Conservation (phyloP, 2,797 vertebrate species). For the Microctenopoma steveboyesi region DNA sequence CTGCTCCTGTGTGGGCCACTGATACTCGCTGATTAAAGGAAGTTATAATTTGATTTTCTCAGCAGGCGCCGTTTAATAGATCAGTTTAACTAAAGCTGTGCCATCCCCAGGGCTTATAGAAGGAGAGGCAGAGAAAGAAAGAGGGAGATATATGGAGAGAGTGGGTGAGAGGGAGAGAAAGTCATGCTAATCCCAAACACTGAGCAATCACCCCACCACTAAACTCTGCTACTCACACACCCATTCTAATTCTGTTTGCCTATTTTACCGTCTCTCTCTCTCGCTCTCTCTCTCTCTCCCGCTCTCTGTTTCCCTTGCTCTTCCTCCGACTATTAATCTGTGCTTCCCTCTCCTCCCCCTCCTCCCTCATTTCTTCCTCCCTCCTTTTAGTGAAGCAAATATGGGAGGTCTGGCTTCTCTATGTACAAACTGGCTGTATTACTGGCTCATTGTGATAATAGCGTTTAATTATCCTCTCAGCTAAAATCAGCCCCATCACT, state of each 20-base stretch:
- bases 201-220: conserved; percentile 87
- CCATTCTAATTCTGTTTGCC: conserved; percentile 78
- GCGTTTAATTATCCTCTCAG: conserved; percentile 95
- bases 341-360: conserved; percentile 51
- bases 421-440: conserved; percentile 89
- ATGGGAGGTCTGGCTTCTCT: conserved; percentile 73
- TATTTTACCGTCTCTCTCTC: conserved; percentile 64
- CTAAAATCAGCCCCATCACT: conserved; percentile 91
- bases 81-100: conserved; percentile 86
- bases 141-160: conserved; percentile 37
- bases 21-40: conserved; percentile 86
- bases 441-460: conserved; percentile 97
- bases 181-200: conserved; percentile 87
- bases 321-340: conserved; percentile 74
- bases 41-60: conserved; percentile 87
- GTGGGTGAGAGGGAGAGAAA: conserved; percentile 48
- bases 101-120: conserved; percentile 82
- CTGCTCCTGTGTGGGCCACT: conserved; percentile 84
- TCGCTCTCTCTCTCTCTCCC: conserved; percentile 43
- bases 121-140: conserved; percentile 65
- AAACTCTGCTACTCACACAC: conserved; percentile 84
- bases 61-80: conserved; percentile 85
- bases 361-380: conserved; percentile 59
- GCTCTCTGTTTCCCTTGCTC: conserved; percentile 59
- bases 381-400: conserved; percentile 69